These are phyloP conservation scores for Trichechus manatus DNA, from an alignment of 2,113 vertebrate genomes.

Conservation along the genomic window DNA sequence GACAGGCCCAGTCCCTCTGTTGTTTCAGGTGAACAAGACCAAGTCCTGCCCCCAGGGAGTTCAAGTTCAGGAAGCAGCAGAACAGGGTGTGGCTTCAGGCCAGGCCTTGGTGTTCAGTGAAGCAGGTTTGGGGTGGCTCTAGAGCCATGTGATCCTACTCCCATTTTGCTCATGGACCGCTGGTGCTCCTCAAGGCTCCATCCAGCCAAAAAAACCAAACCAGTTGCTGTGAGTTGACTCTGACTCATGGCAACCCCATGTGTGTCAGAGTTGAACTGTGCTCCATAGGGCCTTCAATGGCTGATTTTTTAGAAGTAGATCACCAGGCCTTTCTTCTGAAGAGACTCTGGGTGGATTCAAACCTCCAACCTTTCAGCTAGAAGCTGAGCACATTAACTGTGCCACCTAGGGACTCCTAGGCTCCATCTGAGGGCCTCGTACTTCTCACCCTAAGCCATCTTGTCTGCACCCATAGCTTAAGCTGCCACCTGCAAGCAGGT, in stretches of 20 bases:
- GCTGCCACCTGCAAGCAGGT: neutral
- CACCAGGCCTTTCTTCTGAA: neutral
- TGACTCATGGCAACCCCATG: neutral
- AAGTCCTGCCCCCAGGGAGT: neutral
- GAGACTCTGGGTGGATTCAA: neutral
- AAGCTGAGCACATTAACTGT: neutral
- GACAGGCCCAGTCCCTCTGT: too few relatives aligned
- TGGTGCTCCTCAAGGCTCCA: neutral
- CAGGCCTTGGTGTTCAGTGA: neutral
- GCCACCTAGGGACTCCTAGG: neutral
- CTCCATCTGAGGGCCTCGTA: neutral
- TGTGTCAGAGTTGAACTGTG: neutral
- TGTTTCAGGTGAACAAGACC: neutral
- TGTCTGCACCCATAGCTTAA: neutral
- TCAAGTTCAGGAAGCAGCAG: neutral
- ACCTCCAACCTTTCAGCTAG: neutral
- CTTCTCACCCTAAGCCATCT: neutral
- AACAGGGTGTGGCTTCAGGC: neutral
- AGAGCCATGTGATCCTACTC: neutral
- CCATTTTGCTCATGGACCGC: neutral
- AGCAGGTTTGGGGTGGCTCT: neutral
- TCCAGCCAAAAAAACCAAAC: neutral
- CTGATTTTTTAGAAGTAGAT: neutral
- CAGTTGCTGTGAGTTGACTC: neutral
- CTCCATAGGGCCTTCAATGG: neutral